These are phyloP conservation scores for Diachasmimorpha longicaudata DNA, from an alignment of 1,140 invertebrate genomes.

Conservation along the genomic window DNA sequence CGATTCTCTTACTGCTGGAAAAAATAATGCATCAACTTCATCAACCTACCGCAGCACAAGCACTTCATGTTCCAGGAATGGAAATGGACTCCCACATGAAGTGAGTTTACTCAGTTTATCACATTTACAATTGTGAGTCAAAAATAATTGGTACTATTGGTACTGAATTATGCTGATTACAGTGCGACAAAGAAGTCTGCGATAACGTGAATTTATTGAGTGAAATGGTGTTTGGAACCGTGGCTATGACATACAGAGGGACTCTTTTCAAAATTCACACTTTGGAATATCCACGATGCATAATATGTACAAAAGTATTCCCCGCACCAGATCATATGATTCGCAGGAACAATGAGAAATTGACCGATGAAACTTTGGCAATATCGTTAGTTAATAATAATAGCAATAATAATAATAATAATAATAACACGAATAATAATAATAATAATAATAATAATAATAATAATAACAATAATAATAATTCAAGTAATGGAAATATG, in stretches of 20 bases:
- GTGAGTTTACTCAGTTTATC: not conserved
- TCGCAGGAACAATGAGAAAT: conserved; percentile 41
- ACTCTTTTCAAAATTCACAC: conserved; percentile 81
- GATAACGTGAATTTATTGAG: conserved; percentile 77
- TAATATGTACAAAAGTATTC: conserved; percentile 80
- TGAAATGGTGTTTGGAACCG: conserved; percentile 90
- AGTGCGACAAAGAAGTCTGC: conserved; percentile 51
- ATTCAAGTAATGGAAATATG: conserved; percentile 47
- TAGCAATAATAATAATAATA: not conserved
- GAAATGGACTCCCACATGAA: conserved; percentile 24
- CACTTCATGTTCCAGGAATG: conserved; percentile 26
- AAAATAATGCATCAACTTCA: conserved; percentile 22
- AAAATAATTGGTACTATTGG: not conserved
- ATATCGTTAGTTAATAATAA: not conserved
- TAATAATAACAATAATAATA: conserved; percentile 34
- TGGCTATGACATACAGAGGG: conserved; percentile 84
- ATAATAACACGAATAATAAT: conserved; percentile 37
- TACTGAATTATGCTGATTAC: not conserved
- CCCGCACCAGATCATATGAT: conserved; percentile 61
- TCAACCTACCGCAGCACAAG: not conserved
- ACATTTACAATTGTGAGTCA: not conserved
- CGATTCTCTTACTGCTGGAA: conserved; percentile 75
- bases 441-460: not conserved
- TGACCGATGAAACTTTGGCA: conserved; percentile 22
- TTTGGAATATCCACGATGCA: conserved; percentile 72